Percentiles rank a stretch among this genome's conserved stretches.
phyloP scores from a whole-genome alignment of 53 echinoderm and acorn worm genomes.

The Echinarachnius parma region DNA sequence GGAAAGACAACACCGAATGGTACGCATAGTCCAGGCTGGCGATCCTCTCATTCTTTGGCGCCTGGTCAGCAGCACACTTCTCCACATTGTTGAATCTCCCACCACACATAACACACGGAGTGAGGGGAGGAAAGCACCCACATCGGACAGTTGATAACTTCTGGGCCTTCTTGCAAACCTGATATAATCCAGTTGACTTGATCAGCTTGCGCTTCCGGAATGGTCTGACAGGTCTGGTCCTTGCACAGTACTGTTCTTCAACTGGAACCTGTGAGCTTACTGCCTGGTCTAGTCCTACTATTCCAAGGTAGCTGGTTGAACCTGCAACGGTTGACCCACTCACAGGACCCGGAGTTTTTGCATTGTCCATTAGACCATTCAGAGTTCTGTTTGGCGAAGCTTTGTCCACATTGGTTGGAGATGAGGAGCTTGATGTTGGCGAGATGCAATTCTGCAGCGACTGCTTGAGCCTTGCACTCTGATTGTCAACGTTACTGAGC shows the following conservation, averaged over 20 bases:
- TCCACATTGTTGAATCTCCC: conserved; percentile 88
- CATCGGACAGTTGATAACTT: conserved; percentile 82
- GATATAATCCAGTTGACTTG: conserved; percentile 61
- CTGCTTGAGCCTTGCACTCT: conserved; percentile 86
- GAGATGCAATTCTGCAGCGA: conserved; percentile 84
- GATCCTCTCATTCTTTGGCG: conserved; percentile 73
- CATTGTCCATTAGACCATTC: conserved; percentile 71
- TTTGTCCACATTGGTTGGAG: conserved; percentile 44
- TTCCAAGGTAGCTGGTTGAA: conserved; percentile 16
- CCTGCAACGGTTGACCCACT: conserved; percentile 29
- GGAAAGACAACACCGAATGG: conserved; percentile 96
- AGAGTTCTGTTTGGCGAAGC: conserved; percentile 51
- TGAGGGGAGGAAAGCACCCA: conserved; percentile 82
- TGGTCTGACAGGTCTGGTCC: conserved; percentile 84
- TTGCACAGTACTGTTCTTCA: conserved; percentile 90
- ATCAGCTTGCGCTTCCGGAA: conserved; percentile 88
- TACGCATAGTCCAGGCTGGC: conserved; percentile 83
- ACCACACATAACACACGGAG: conserved; percentile 95
- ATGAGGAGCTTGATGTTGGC: conserved; percentile 48
- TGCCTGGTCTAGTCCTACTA: conserved; percentile 35
- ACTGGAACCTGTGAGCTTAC: conserved; percentile 25
- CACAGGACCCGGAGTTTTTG: conserved; percentile 13
- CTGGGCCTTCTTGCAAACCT: conserved; percentile 74
- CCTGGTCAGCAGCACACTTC: conserved; percentile 66
- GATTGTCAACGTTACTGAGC: conserved; percentile 87